Evolutionary conservation across 2,797 vertebrate genomes (phyloP), one percentile per base, ranked within the genome.

Genomic region (Clarias platycephalus): DNA sequence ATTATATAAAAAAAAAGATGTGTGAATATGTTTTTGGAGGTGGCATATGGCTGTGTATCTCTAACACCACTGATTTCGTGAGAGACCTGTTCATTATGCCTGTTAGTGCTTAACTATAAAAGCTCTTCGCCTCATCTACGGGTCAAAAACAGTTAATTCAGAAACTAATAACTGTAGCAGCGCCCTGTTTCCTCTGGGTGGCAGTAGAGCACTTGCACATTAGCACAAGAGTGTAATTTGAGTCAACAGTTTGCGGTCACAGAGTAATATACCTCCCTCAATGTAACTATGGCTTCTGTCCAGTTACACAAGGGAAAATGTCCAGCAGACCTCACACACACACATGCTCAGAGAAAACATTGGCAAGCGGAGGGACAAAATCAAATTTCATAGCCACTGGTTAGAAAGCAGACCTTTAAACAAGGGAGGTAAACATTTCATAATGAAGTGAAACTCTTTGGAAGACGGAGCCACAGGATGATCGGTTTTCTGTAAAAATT

Each of bases 121-220:
- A 40, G 57, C 31, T 6, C 22, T 37, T 34, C 9, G 22, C 13
- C 49, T 37, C 5, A 37, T 77, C 75, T 58, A 58, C 20, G 24
- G 68, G 37, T n/a, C 68, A 71, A 44, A 44, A n/a, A 16, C 22
- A n/a, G 44, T 49, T 6, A 44, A 44, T n/a, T 44, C 13, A 26
- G 22, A n/a, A 40, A 6, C 12, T 44, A 26, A 26, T 44, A 4
- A 12, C 15, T 1, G 70, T 80, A 81, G 75, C 80, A 44, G 66
- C 24, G 20, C 24, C 26, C 37, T 57, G 18, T 53, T 26, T 44
- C 92, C 94, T 92, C 92, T 91, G 90, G 94, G 90, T 88, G 94
- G 93, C 92, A 94, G 92, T 91, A 92, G 88, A 92, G 85, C 64
- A 88, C 89, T 88, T 80, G 31, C 68, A 79, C 53, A 81, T 63